Base-by-base conservation (phyloP, 2,113 vertebrate genomes). In the Prochilodus magdalenae region DNA sequence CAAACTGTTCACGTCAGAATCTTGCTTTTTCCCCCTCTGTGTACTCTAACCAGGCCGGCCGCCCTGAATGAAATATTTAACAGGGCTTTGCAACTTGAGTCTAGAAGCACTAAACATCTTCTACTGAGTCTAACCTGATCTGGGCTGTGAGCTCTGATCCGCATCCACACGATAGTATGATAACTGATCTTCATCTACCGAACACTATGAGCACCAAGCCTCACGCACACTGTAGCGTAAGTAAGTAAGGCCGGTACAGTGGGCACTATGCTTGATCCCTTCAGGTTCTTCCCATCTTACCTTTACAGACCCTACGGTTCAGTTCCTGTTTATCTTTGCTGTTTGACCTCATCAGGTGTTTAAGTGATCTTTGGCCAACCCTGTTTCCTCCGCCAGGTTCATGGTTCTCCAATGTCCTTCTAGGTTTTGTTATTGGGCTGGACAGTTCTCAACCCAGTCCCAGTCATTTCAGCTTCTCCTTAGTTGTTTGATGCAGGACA, bases 51-150 rank as follows among this genome's bases (percentile, higher is more conserved):
- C 36, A 69, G 40, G 78, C 57, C 60, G 67, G 49, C 53, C 33
- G 16, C 24, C 49, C 27, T 27, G 59, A 27, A 91, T 94, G 4
- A 94, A 94, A 93, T 91, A 93, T 94, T 94, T 67, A 94, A 24
- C 67, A 86, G 69, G 63, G 55, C 53, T 60, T 26, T 5, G 91
- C 88, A 92, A 93, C 24, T 40, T 78, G 89, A 93, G 85, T 81
- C 1, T 27, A 0, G 3, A 16, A 80, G 85, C 65, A 22, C 53
- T 83, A 70, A 86, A 87, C 81, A 89, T 92, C 90, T 83, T 77
- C 73, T 57, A 5, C 30, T 75, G 71, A 16, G 63, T 57, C 72
- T 49, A 83, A 78, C 73, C 29, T 49, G 67, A 72, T 73, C 62
- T 53, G 53, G n/a, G 18, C 14, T 27, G 44, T 44, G 22, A 70